Evolutionary conservation across 2,797 vertebrate genomes (phyloP).

Genomic region (Gymnodraco acuticeps): DNA sequence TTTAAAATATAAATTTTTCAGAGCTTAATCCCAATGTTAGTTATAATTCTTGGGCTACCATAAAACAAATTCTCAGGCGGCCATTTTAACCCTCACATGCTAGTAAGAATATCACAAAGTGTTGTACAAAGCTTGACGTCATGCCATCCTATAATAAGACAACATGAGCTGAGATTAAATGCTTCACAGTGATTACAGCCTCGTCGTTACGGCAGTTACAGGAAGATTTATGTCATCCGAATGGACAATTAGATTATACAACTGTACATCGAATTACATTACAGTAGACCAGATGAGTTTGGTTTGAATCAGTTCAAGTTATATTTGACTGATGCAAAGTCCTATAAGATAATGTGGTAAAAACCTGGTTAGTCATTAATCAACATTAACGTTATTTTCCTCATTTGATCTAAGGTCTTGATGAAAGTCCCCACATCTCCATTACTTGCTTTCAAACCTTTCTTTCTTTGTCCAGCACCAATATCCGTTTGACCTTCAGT

Average conservation of each 20-base stretch:
- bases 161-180: slow-evolving; percentile 34
- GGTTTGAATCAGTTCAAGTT: slow-evolving; percentile 7
- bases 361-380: not conserved
- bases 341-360: not conserved
- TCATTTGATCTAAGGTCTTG: not conserved
- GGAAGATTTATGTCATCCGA: not conserved
- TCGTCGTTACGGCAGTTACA: not conserved
- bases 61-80: not conserved
- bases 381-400: not conserved
- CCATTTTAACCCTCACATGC: not conserved
- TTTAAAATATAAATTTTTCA: not conserved
- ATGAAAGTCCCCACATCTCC: too few relatives aligned
- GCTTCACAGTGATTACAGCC: slow-evolving; percentile 25
- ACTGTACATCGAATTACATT: slow-evolving; percentile 1
- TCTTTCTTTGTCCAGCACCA: not conserved
- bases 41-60: not conserved
- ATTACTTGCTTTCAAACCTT: not conserved
- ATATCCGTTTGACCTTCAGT: slow-evolving; percentile 20
- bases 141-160: slow-evolving; percentile 2
- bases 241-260: slow-evolving; percentile 33
- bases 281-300: not conserved
- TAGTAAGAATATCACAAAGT: too few relatives aligned
- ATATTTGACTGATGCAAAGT: not conserved
- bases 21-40: not conserved
- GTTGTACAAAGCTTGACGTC: not conserved